Evolutionary conservation across 2,797 vertebrate species (phyloP).

Genomic region (Melanogrammus aeglefinus): DNA sequence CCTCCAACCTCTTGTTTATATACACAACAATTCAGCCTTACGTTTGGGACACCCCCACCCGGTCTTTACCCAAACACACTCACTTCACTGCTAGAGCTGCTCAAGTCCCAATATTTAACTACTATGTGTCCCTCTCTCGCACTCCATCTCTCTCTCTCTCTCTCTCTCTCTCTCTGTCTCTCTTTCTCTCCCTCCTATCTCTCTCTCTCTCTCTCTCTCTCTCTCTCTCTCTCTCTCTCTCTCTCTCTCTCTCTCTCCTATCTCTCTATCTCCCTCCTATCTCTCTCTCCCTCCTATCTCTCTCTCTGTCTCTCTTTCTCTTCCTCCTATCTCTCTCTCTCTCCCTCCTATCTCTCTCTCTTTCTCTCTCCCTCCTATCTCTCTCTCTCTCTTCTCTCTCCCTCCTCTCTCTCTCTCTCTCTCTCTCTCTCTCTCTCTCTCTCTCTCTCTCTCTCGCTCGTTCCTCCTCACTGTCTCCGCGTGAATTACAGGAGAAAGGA

Average conservation of each 20-base stretch:
- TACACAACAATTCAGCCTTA: neutral
- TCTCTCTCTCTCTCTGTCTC: too few species aligned
- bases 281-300: constrained; percentile 2
- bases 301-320: neutral
- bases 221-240: neutral
- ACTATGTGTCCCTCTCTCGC: neutral
- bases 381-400: too few species aligned
- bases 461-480: neutral
- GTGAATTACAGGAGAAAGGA: constrained; percentile 46
- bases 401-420: neutral
- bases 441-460: neutral
- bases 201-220: too few species aligned
- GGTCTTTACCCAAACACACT: neutral
- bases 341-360: too few species aligned
- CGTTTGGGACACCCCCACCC: neutral
- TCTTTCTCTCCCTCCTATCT: too few species aligned
- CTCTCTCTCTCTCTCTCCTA: constrained; percentile 4
- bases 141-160: too few species aligned
- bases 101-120: neutral
- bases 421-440: constrained; percentile 10
- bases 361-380: too few species aligned
- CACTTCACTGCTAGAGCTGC: neutral
- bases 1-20: neutral
- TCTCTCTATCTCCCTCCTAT: constrained; percentile 5
- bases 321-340: too few species aligned